Percentiles rank a stretch among this genome's conserved stretches.
phyloP scores from a whole-genome alignment of 2,888 invertebrate genomes.

The Odontomyia ornata region DNA sequence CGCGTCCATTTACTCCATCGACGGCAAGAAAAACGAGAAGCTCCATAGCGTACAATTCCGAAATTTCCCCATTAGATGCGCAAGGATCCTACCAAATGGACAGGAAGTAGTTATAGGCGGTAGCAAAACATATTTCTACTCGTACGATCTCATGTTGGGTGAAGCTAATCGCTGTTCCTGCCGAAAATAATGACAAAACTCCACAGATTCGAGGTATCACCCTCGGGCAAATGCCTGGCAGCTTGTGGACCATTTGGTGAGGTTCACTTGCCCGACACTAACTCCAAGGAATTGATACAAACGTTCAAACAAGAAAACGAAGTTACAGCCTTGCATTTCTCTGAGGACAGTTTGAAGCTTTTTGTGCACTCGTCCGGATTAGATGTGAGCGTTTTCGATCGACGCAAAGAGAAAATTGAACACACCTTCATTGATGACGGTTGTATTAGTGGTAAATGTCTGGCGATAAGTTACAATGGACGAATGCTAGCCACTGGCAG shows the following conservation, averaged over 20 bases:
- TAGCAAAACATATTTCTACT: constrained; percentile 70
- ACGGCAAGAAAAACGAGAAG: constrained; percentile 83
- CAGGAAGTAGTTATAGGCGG: constrained; percentile 81
- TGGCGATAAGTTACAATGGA: constrained; percentile 78
- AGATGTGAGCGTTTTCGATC: constrained; percentile 84
- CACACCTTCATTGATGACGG: constrained; percentile 88
- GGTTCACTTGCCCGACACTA: constrained; percentile 77
- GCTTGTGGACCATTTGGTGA: constrained; percentile 80
- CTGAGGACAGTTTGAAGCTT: constrained; percentile 73
- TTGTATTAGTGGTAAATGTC: constrained; percentile 77
- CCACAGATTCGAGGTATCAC: constrained; percentile 79
- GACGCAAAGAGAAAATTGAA: constrained; percentile 73
- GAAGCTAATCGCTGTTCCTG: constrained; percentile 71
- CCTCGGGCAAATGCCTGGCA: constrained; percentile 81
- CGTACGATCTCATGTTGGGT: constrained; percentile 84
- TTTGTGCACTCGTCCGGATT: constrained; percentile 78
- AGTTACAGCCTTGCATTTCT: constrained; percentile 76
- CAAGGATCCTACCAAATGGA: constrained; percentile 80
- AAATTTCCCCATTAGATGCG: constrained; percentile 77
- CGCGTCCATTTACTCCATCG: constrained; percentile 82
- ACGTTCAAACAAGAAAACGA: constrained; percentile 81
- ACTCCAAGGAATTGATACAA: constrained; percentile 79
- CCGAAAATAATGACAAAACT: constrained; percentile 70
- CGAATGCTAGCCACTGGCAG: constrained; percentile 88
- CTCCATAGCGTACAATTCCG: constrained; percentile 81